phyloP scores from a whole-genome alignment of 37 sponge, comb jelly and placozoan species.

The Tethya wilhelma region DNA sequence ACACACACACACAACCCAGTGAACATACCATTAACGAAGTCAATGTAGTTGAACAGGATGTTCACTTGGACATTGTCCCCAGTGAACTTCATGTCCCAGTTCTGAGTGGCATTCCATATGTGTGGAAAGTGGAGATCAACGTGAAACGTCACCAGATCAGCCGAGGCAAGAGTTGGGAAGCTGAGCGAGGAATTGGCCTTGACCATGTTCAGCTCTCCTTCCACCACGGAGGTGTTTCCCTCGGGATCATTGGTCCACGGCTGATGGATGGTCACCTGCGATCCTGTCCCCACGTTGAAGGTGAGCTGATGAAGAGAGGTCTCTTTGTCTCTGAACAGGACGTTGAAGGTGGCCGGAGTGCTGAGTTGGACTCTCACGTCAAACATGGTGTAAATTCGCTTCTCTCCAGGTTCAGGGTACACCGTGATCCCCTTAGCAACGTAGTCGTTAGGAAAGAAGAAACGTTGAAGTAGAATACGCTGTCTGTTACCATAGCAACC shows the following conservation, averaged over 20 bases:
- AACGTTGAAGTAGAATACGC: slow-evolving; percentile 43
- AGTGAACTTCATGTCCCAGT: slow-evolving; percentile 73
- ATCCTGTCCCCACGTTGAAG: slow-evolving; percentile 2
- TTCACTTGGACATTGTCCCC: slow-evolving; percentile 32
- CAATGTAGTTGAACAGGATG: slow-evolving; percentile 78
- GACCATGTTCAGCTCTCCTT: slow-evolving; percentile 24
- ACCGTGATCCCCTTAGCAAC: slow-evolving; percentile 26
- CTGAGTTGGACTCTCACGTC: slow-evolving; percentile 43
- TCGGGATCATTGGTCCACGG: slow-evolving; percentile 56
- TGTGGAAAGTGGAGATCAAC: slow-evolving; percentile 71
- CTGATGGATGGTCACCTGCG: slow-evolving; percentile 23
- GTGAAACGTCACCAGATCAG: slow-evolving; percentile 13
- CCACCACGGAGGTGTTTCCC: slow-evolving; percentile 45
- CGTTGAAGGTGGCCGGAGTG: not conserved
- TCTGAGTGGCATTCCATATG: slow-evolving; percentile 80
- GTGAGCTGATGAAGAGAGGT: not conserved
- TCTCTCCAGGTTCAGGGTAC: slow-evolving; percentile 58
- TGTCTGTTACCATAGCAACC: slow-evolving; percentile 68
- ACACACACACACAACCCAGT: not conserved
- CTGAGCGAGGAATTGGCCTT: slow-evolving; percentile 25
- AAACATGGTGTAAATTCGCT: slow-evolving; percentile 52
- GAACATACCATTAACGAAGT: slow-evolving; percentile 78
- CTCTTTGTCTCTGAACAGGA: slow-evolving; percentile 33
- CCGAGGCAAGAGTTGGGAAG: slow-evolving; percentile 8
- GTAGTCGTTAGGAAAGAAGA: slow-evolving; percentile 79